Conservation (phyloP, 1,140 invertebrate species). For the Paraescarpia echinospica region DNA sequence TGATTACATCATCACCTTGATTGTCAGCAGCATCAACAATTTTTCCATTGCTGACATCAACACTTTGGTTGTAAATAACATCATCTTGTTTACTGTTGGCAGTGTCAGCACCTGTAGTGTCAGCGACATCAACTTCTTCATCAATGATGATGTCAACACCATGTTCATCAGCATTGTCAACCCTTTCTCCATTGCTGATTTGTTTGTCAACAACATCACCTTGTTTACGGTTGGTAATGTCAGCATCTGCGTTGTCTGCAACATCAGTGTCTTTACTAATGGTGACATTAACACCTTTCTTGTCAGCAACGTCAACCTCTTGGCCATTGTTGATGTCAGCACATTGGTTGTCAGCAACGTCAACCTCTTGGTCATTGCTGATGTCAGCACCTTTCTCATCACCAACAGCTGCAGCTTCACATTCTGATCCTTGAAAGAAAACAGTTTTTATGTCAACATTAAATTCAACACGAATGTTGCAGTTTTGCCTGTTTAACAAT, state of each 20-base stretch:
- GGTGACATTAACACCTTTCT: too few relatives aligned
- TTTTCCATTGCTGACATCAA: too few relatives aligned
- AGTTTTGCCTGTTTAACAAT: neutral
- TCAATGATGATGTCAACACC: neutral
- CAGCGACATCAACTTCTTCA: too few relatives aligned
- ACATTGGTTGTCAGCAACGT: neutral
- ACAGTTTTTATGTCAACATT: conserved; percentile 8
- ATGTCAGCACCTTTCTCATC: too few relatives aligned
- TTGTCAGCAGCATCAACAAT: neutral
- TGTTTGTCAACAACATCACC: too few relatives aligned
- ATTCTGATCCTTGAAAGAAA: neutral
- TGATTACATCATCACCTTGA: neutral
- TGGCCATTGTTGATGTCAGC: neutral
- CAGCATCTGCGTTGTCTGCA: neutral
- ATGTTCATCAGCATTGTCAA: neutral
- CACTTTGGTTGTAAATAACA: too few relatives aligned
- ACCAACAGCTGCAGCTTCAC: neutral
- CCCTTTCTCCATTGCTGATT: neutral
- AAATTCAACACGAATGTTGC: neutral
- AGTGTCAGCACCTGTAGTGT: too few relatives aligned
- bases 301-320: too few relatives aligned
- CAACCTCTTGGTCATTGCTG: neutral
- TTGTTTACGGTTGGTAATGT: neutral
- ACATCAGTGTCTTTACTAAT: neutral
- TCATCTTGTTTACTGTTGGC: too few relatives aligned